Evolutionary conservation across 2,113 vertebrate species (phyloP).

Genomic region (Paratilapia polleni): DNA sequence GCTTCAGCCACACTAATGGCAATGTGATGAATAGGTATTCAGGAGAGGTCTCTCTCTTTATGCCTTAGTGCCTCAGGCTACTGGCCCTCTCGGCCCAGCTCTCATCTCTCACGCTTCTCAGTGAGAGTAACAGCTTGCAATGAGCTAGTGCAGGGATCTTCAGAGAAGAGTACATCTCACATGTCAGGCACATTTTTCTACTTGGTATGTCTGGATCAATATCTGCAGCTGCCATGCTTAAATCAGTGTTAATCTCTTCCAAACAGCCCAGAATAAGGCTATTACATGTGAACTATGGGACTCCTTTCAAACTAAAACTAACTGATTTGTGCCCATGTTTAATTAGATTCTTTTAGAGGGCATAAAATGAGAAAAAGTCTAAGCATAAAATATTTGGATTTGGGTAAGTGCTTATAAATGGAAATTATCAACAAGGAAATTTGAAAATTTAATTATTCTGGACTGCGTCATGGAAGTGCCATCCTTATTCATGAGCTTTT

Average conservation of each 20-base stretch:
- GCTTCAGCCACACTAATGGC: conserved; percentile 64
- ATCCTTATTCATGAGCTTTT: neutral
- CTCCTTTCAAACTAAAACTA: neutral
- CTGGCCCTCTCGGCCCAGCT: conserved; percentile 58
- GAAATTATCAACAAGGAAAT: neutral
- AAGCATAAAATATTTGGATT: neutral
- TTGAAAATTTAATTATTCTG: neutral
- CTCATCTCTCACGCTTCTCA: conserved; percentile 61
- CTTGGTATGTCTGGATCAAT: conserved; percentile 62
- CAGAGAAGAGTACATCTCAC: conserved; percentile 45
- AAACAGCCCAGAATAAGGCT: conserved; percentile 42
- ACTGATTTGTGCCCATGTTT: neutral
- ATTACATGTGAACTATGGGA: conserved; percentile 39
- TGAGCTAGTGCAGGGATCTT: conserved; percentile 48
- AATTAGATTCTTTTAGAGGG: neutral
- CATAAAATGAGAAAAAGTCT: neutral
- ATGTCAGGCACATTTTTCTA: conserved; percentile 69
- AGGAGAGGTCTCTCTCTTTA: conserved; percentile 68
- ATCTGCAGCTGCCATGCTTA: conserved; percentile 35
- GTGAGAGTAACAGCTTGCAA: conserved; percentile 51
- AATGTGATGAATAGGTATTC: conserved; percentile 76
- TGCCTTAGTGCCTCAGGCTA: conserved; percentile 63
- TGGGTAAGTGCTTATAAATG: neutral
- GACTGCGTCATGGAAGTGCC: neutral
- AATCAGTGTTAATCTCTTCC: conserved; percentile 52